Evolutionary conservation across 2,888 invertebrate species (phyloP), one percentile per base, ranked within the genome.

Genomic region (Eristalinus aeneus): DNA sequence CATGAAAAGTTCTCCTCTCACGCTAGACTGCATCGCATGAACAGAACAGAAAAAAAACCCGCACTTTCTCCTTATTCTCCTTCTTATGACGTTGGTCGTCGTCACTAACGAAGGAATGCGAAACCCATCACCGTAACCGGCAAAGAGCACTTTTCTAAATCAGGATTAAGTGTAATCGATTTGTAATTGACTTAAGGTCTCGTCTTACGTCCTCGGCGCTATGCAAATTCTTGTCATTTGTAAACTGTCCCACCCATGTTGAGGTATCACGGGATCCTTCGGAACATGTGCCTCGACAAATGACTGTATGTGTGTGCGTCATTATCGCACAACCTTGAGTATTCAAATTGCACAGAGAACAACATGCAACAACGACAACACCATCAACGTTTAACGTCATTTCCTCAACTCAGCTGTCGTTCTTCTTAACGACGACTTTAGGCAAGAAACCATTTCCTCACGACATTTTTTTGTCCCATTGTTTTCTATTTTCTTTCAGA

Each of bases 191-290:
- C 63, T 63, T 39, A 23, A 63, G 63, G 63, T 69, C 65, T 23
- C 39, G 22, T 32, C 27, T 61, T 20, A 36, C 27, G 56, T 54
- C 63, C 39, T 56, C 56, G 71, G 56, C 56, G 69, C 36, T 77
- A 58, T 77, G 69, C 68, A 76, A 76, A 76, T 69, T 69, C 69
- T 71, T 61, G 36, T 61, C 68, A 69, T 69, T 16, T 76, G 54
- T 11, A 6, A 58, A 27, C 56, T 74, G n/a, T 39, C 20, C 27
- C 4, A n/a, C 11, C 75, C 67, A 61, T 8, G 34, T 16, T 16
- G 16, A 46, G 46, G 16, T 16, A 46, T 16, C 16, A 16, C 16
- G 16, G 9, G 46, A 16, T 16, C 1, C 16, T 16, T 6, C 16
- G 8, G 16, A 16, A 6, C 46, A 16, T 16, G 16, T n/a, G 4